Conservation (phyloP, 2,797 vertebrate genomes). For the Lophotriccus pileatus region DNA sequence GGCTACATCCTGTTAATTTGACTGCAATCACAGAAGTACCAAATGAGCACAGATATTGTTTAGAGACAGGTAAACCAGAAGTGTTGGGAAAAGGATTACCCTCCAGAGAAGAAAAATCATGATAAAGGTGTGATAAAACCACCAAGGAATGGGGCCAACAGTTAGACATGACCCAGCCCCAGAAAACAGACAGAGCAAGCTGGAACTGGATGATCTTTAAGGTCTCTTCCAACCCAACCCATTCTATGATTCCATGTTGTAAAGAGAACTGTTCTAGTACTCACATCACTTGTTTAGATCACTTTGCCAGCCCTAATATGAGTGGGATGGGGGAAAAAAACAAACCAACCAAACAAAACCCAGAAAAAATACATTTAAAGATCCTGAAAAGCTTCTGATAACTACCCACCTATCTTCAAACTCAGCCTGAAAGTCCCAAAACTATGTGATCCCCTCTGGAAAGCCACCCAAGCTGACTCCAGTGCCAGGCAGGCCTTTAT, state of each 20-base stretch:
- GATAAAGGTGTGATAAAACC: rapidly evolving
- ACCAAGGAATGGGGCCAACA: not conserved
- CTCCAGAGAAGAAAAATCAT: not conserved
- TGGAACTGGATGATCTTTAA: no score
- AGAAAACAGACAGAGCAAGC: not conserved
- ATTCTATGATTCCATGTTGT: not conserved
- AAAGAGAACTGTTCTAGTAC: not conserved
- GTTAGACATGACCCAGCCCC: not conserved
- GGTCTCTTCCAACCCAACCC: not conserved
- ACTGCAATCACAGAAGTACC: not conserved
- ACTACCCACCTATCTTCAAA: not conserved
- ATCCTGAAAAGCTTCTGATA: not conserved
- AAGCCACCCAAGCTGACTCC: not conserved
- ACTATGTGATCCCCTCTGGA: not conserved
- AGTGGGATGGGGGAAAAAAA: not conserved
- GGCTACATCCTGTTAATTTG: not conserved
- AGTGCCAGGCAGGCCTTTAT: not conserved
- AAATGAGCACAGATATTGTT: not conserved
- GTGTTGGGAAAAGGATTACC: not conserved
- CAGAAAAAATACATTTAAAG: not conserved
- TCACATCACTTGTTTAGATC: not conserved
- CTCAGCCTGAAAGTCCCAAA: not conserved
- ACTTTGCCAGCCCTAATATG: not conserved
- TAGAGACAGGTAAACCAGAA: not conserved
- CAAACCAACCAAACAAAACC: not conserved